Percentiles rank a stretch among this genome's conserved stretches.
phyloP scores from a whole-genome alignment of 1,140 invertebrate species.

The Pachyrhynchus sulphureomaculatus region DNA sequence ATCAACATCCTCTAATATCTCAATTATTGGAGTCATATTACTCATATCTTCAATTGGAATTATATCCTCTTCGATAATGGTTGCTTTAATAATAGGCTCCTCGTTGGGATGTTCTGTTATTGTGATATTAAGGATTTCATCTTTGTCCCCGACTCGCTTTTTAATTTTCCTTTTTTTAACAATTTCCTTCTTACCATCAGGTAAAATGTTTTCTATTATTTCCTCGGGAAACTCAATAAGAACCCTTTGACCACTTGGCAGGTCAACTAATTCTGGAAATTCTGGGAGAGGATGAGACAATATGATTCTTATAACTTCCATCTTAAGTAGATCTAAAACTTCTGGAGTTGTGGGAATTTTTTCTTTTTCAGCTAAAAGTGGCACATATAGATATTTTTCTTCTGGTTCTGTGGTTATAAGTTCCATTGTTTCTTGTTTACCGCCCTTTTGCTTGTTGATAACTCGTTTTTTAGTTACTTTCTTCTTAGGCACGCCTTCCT shows the following conservation, averaged over 20 bases:
- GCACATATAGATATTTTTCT: conserved; percentile 39
- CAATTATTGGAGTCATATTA: conserved; percentile 33
- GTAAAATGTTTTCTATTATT: conserved; percentile 2
- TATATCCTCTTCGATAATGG: conserved; percentile 27
- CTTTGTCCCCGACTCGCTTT: conserved; percentile 34
- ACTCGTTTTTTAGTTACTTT: no score
- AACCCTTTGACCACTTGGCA: conserved; percentile 19
- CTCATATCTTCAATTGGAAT: conserved; percentile 20
- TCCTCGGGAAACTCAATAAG: conserved; percentile 35
- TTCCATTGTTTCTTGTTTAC: no score
- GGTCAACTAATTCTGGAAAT: conserved; percentile 25
- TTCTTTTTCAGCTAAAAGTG: conserved; percentile 36
- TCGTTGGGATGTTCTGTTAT: conserved; percentile 22
- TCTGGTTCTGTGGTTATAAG: conserved; percentile 7
- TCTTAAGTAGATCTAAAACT: conserved; percentile 37
- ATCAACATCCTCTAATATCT: conserved; percentile 52
- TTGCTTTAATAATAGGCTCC: conserved; percentile 26
- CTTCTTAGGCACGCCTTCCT: no score
- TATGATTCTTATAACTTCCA: conserved; percentile 38
- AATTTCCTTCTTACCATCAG: conserved; percentile 24
- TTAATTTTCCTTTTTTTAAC: conserved; percentile 34
- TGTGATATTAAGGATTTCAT: conserved; percentile 35
- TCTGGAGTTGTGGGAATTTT: conserved; percentile 26
- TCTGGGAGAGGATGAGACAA: conserved; percentile 39
- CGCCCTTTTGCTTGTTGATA: no score